Percentiles rank a stretch among this genome's conserved stretches.
phyloP scores from a whole-genome alignment of 2,888 invertebrate species.

The Tetranychus piercei region DNA sequence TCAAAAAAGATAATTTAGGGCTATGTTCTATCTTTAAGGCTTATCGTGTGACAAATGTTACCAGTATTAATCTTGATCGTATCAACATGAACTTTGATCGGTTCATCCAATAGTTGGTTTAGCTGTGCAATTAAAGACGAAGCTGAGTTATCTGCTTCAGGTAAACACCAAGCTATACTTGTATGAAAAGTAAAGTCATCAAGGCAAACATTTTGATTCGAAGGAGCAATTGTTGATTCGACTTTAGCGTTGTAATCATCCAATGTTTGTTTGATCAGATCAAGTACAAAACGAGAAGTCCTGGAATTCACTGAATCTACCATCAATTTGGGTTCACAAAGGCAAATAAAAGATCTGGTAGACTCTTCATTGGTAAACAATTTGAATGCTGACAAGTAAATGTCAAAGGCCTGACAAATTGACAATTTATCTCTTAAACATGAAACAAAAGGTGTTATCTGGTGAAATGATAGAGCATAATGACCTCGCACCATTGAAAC shows the following conservation, averaged over 20 bases:
- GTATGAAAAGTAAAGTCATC: slow-evolving; percentile 9
- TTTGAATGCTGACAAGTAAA: neutral
- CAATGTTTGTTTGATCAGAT: neutral
- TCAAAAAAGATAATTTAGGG: too few species aligned
- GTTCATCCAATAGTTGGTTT: neutral
- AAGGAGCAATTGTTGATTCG: neutral
- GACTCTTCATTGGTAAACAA: slow-evolving; percentile 4
- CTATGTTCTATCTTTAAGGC: neutral
- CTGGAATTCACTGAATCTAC: neutral
- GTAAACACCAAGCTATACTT: slow-evolving; percentile 8
- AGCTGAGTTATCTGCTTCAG: neutral
- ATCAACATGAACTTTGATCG: neutral
- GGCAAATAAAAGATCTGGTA: slow-evolving; percentile 6
- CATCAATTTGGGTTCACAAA: slow-evolving; percentile 7
- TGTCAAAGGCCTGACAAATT: neutral
- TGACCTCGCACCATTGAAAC: neutral
- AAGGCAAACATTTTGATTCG: neutral
- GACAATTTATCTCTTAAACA: neutral
- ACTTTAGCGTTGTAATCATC: neutral
- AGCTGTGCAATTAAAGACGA: neutral
- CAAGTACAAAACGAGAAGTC: neutral
- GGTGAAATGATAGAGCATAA: slow-evolving; percentile 3
- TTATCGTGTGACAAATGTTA: neutral
- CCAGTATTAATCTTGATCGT: slow-evolving; percentile 1
- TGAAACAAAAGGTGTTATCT: slow-evolving; percentile 1